A percentile compares a stretch with the other conserved stretches of the same genome.
phyloP scores from a whole-genome alignment of 2,797 vertebrate species.

The Graptemys geographica region DNA sequence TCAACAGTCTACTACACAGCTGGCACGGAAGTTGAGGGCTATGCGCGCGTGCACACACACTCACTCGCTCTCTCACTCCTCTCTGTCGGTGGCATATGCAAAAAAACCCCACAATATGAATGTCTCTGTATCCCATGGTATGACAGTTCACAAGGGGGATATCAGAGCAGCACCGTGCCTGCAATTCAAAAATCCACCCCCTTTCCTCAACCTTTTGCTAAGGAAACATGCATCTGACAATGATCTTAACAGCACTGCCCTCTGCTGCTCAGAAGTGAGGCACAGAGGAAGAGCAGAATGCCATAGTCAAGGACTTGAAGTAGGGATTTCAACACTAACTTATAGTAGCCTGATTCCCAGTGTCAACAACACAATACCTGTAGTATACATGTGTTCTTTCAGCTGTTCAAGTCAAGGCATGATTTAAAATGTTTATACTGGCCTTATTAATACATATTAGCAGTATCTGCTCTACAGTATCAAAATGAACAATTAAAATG shows the following conservation, averaged over 20 bases:
- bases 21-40: neutral
- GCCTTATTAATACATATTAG: neutral
- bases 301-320: neutral
- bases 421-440: neutral
- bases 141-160: neutral
- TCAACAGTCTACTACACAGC: neutral
- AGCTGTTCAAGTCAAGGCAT: neutral
- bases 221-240: neutral
- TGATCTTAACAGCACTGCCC: conserved; percentile 67
- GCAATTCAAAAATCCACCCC: neutral
- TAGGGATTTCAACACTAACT: accelerated
- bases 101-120: neutral
- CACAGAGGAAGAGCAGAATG: accelerated
- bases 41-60: neutral
- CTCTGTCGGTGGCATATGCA: neutral
- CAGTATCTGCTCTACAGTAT: neutral
- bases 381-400: neutral
- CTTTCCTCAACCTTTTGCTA: neutral
- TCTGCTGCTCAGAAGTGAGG: conserved; percentile 46
- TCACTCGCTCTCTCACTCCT: neutral
- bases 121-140: neutral
- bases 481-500: neutral
- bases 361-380: neutral
- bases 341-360: accelerated
- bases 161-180: neutral